phyloP scores from a whole-genome alignment of 2,888 invertebrate genomes.

The Ormyrus thymus region DNA sequence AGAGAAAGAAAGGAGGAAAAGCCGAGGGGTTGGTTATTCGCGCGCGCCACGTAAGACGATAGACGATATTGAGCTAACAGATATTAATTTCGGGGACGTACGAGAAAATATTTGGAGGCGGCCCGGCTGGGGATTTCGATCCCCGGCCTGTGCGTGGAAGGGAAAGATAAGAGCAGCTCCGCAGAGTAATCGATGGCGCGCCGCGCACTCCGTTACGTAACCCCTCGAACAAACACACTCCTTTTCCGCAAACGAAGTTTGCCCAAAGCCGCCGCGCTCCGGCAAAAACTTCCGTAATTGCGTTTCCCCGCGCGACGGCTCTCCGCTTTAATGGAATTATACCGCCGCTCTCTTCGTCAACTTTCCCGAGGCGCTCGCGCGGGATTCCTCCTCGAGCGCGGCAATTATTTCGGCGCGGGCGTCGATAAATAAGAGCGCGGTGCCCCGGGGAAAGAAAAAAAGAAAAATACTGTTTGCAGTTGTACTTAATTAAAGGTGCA shows the following conservation, averaged over 20 bases:
- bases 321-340: too few relatives aligned
- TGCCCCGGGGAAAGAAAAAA: too few relatives aligned
- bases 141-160: conserved; percentile 67
- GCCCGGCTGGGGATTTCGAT: conserved; percentile 64
- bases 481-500: conserved; percentile 15
- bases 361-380: too few relatives aligned
- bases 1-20: neutral
- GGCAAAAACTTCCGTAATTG: conserved; percentile 28
- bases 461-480: neutral
- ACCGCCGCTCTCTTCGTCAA: too few relatives aligned
- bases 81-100: conserved; percentile 74
- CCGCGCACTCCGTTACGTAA: conserved; percentile 61
- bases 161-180: conserved; percentile 69
- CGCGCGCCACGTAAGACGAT: conserved; percentile 57
- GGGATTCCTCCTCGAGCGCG: too few relatives aligned
- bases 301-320: too few relatives aligned
- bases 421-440: too few relatives aligned
- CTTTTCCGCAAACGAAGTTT: conserved; percentile 38
- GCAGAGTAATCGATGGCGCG: conserved; percentile 69
- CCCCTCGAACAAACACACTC: conserved; percentile 42
- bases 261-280: neutral
- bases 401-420: too few relatives aligned
- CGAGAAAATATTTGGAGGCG: conserved; percentile 49
- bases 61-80: conserved; percentile 70
- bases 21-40: neutral